These are phyloP conservation scores for Eupithecia insigniata DNA, from an alignment of 2,888 invertebrate genomes.

Conservation along the genomic window DNA sequence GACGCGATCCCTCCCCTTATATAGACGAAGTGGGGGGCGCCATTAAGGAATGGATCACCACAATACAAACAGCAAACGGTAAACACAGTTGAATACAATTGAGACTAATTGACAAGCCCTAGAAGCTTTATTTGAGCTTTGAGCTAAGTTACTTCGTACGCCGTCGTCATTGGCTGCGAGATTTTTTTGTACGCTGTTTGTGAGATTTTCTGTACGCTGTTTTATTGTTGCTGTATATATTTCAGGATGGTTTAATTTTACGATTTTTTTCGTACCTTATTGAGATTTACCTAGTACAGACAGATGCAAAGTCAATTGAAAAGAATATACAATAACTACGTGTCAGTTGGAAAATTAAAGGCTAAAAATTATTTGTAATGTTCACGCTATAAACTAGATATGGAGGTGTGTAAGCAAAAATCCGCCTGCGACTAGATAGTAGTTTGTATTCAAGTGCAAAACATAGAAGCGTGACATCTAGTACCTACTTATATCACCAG, in stretches of 20 bases:
- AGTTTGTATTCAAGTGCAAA: too few relatives aligned
- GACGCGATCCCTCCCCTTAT: slow-evolving; percentile 52
- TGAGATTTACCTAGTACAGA: too few relatives aligned
- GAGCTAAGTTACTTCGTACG: not conserved
- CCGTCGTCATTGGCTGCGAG: too few relatives aligned
- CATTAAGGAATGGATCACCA: not conserved
- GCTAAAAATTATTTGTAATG: not conserved
- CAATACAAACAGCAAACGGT: slow-evolving; percentile 16
- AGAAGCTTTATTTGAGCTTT: not conserved
- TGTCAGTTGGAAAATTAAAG: not conserved
- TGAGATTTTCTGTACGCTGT: not conserved
- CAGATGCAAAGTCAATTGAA: not conserved
- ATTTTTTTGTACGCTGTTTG: not conserved
- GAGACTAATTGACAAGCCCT: not conserved
- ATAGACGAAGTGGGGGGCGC: slow-evolving; percentile 54
- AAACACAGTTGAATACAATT: not conserved
- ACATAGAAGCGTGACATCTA: too few relatives aligned
- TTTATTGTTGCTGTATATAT: not conserved
- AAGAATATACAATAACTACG: too few relatives aligned
- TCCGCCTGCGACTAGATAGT: too few relatives aligned
- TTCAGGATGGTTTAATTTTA: not conserved
- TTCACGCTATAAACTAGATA: not conserved
- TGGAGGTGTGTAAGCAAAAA: too few relatives aligned
- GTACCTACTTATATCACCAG: too few relatives aligned
- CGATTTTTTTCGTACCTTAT: not conserved